Conservation (phyloP, 2,113 vertebrate species). For the Bothrops jararaca region DNA sequence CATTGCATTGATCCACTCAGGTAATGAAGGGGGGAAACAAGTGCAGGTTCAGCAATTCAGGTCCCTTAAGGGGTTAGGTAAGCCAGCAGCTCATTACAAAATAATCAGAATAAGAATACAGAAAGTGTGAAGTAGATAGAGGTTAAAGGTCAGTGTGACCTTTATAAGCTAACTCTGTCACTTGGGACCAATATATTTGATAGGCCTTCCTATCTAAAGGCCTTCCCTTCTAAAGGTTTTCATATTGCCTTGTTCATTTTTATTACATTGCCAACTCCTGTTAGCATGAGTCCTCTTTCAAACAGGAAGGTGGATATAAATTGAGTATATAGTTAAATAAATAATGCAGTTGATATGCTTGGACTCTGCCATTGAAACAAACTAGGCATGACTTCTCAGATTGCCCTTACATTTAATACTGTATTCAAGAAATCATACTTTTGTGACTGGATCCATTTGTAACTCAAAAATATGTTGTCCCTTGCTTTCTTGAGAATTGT, state of each 20-base stretch:
- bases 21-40: neutral
- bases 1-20: neutral
- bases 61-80: neutral
- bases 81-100: neutral
- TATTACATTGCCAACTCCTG: neutral
- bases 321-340: neutral
- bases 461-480: neutral
- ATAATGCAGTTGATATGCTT: neutral
- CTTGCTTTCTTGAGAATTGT: neutral
- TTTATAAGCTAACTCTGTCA: neutral
- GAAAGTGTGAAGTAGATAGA: neutral
- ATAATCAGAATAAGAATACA: neutral
- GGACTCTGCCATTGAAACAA: neutral
- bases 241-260: neutral
- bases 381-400: neutral
- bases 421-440: neutral
- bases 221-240: neutral
- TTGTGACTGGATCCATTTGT: neutral
- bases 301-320: neutral
- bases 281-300: neutral
- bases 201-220: neutral
- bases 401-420: neutral
- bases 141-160: neutral
- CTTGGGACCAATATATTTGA: neutral
- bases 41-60: neutral